These are phyloP conservation scores for Littorina saxatilis DNA, from an alignment of 1,140 invertebrate species.

Conservation along the genomic window DNA sequence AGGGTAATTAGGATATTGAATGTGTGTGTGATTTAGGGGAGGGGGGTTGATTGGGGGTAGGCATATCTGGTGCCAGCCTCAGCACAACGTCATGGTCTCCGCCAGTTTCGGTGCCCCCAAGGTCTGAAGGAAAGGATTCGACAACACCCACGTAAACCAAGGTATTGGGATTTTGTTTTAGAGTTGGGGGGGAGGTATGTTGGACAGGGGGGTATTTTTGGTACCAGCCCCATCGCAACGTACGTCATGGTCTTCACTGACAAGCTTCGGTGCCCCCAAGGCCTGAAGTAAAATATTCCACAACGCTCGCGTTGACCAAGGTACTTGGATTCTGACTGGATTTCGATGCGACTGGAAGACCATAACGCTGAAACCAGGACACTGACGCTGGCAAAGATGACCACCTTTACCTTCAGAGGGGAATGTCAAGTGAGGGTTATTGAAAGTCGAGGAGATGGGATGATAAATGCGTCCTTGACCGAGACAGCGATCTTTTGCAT, in stretches of 20 bases:
- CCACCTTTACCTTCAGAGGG: too few species aligned
- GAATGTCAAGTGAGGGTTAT: too few species aligned
- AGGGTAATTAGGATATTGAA: slow-evolving; percentile 66
- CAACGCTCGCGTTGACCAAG: too few species aligned
- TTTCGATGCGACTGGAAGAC: too few species aligned
- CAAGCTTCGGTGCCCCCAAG: too few species aligned
- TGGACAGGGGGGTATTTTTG: background rate
- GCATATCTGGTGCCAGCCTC: background rate
- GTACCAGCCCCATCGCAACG: too few species aligned
- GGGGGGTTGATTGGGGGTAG: background rate
- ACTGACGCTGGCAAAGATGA: too few species aligned
- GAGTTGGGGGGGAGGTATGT: background rate
- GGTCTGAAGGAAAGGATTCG: slow-evolving; percentile 87
- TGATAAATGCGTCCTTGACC: background rate
- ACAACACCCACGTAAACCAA: slow-evolving; percentile 79
- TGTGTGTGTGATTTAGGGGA: background rate
- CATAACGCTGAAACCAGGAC: too few species aligned
- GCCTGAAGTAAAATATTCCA: too few species aligned
- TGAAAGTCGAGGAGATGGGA: too few species aligned
- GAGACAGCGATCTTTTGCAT: background rate
- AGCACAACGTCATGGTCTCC: background rate
- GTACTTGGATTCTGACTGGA: too few species aligned
- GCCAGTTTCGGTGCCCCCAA: slow-evolving; percentile 93
- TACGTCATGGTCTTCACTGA: too few species aligned
- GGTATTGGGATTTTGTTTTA: slow-evolving; percentile 70